A percentile compares a stretch with the other conserved stretches of the same genome.
Evolutionary conservation across 2,888 invertebrate species (phyloP).

Genomic region (Zonitis immaculata): DNA sequence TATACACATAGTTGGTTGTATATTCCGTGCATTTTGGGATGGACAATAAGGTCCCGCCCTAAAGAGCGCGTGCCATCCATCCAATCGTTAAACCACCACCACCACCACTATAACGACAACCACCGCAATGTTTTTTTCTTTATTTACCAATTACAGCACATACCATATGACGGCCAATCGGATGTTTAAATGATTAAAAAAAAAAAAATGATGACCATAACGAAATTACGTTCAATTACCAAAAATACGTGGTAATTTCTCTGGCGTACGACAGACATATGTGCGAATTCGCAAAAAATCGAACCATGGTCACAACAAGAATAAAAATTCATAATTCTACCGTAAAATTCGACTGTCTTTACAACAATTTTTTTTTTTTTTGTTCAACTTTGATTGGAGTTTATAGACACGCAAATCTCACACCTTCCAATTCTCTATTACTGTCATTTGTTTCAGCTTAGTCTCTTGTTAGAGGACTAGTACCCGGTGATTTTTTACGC

Average conservation of each 20-base stretch:
- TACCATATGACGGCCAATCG: slow-evolving; percentile 29
- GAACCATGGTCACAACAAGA: too few relatives aligned
- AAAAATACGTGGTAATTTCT: too few relatives aligned
- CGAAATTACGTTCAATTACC: slow-evolving; percentile 3
- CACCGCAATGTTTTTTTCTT: slow-evolving; percentile 24
- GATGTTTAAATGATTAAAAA: too few relatives aligned
- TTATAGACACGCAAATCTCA: slow-evolving; percentile 29
- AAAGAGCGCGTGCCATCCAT: slow-evolving; percentile 40
- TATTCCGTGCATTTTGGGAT: slow-evolving; percentile 28
- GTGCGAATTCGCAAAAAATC: neutral
- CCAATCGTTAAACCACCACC: slow-evolving; percentile 32
- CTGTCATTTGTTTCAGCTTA: slow-evolving; percentile 43
- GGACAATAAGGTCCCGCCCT: slow-evolving; percentile 24
- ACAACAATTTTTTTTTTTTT: neutral
- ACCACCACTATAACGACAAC: slow-evolving; percentile 17
- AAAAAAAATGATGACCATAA: neutral
- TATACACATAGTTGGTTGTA: too few relatives aligned
- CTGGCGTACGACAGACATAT: neutral
- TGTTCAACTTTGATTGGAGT: neutral
- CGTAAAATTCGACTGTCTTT: too few relatives aligned
- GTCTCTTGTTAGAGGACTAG: slow-evolving; percentile 27
- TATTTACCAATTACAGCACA: slow-evolving; percentile 26
- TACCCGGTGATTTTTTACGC: slow-evolving; percentile 29
- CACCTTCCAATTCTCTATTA: too few relatives aligned
- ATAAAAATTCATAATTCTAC: too few relatives aligned